Base-by-base conservation (phyloP, 2,797 vertebrate genomes). In the Sebastes steindachneri region DNA sequence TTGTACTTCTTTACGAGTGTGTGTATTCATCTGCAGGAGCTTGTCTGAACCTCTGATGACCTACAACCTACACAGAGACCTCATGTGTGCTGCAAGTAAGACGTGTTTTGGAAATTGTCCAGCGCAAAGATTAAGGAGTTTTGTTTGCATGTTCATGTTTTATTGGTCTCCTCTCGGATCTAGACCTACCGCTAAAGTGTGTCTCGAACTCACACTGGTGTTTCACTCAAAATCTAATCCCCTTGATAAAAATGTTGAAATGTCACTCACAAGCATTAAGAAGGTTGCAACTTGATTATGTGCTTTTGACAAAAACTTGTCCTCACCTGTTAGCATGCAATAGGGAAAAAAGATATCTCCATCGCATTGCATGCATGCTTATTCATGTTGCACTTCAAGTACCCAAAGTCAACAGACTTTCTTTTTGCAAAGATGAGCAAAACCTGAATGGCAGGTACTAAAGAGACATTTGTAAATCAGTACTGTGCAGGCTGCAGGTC, bases 21-120 rank as follows among this genome's bases (percentile, higher is more conserved):
- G 70, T 90, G 1, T 60, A 19, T 67, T 33, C 66, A 23, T 86
- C 78, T 19, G 82, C 95, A 99, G 98, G 96, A 99, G 97, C 93
- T 96, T 99, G 66, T 97, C 97, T 83, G 99, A 99, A 92, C 99
- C 99, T 3, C 93, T 99, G 83, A 99, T 99, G 99, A 99, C 99
- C 6, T 98, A 98, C 93, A 94, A 91, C 85, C 96, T 99, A 25
- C 97, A 99, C 94, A 95, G 96, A 91, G 96, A 98, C 79, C 95
- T 99, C 87, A 96, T 99, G 87, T 96, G 94, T 80, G 98, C 98
- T 93, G 97, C 98, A 95, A 99, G 99, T 99, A 97, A 97, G 98
- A 96, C n/a, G 7, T 54, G 11, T 74, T 77, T 78, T 35, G 31
- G 17, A 80, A 57, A 57, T 62, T 3, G 75, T 68, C 25, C 37